Evolutionary conservation across 1,140 invertebrate species (phyloP).

Genomic region (Pectinophora gossypiella): DNA sequence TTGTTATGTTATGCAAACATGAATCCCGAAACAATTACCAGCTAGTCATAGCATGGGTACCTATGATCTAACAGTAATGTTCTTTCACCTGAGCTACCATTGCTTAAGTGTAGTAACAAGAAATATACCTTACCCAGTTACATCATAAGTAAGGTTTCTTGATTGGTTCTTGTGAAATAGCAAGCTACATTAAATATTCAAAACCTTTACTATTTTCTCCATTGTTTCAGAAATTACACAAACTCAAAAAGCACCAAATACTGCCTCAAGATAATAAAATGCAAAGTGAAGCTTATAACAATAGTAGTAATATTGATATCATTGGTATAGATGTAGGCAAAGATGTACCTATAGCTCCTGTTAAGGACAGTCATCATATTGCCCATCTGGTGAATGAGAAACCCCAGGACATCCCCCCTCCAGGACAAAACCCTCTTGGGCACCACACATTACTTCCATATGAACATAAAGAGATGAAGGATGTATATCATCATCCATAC

Average conservation of each 20-base stretch:
- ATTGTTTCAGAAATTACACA: conserved; percentile 61
- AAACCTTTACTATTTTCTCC: no score
- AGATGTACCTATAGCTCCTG: conserved; percentile 16
- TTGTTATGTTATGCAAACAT: no score
- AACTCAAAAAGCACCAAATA: conserved; percentile 49
- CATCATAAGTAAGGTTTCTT: no score
- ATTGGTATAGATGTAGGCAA: conserved; percentile 54
- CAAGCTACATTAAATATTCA: no score
- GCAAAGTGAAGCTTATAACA: conserved; percentile 37
- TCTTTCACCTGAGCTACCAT: no score
- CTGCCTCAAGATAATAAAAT: conserved; percentile 20
- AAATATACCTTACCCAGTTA: no score
- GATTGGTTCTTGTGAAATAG: no score
- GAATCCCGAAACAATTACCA: no score
- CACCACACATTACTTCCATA: conserved; percentile 17
- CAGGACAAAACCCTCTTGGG: neutral
- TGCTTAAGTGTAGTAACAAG: no score
- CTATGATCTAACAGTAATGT: no score
- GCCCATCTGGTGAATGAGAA: conserved; percentile 27
- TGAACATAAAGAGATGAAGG: conserved; percentile 28
- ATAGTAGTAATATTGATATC: conserved; percentile 50
- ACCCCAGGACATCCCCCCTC: conserved; percentile 10
- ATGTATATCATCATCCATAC: conserved; percentile 23
- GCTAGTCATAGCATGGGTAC: no score
- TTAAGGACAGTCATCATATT: conserved; percentile 21